Base-by-base conservation (phyloP, 2,888 invertebrate genomes). In the Busseola fusca region DNA sequence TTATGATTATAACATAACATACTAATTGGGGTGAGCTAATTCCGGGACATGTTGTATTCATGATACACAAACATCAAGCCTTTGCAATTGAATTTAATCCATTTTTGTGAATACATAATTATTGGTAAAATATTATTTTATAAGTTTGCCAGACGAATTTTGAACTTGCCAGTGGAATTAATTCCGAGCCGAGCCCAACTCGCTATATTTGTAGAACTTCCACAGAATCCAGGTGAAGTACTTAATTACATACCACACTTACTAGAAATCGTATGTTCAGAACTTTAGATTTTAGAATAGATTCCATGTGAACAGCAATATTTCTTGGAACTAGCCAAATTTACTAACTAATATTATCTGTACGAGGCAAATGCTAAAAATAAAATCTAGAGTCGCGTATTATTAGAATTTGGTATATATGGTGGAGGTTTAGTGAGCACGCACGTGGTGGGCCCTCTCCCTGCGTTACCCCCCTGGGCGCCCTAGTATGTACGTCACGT, bases 291-390 rank as follows among this genome's bases (percentile, higher is more conserved):
- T 48, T 21, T 3, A 21, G 7, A 52, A 3, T 21, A 27, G 18
- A 30, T 27, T 10, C 25, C 25, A n/a, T 42, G 21, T n/a, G 40
- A 42, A 42, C 14, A 40, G 56, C 25, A 30, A 75, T 16, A 50
- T 45, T 52, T 27, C 34, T 52, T 50, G 56, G 37, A 58, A 57
- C 34, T 57, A 52, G 45, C 50, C 50, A 78, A 78, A 25, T 63
- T 45, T 63, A 63, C 45, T 27, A 59, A 76, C 59, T 58, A 73
- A 72, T 62, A 60, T 52, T 73, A 70, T 75, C 45, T 57, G 63
- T 63, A 74, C 66, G 66, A 58, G 57, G 57, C 66, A 63, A 74
- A 42, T 64, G 64, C 79, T 78, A 63, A 63, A 74, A 58, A 74
- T 78, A 72, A 52, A 52, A 45, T 27, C 42, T 72, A 52, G 12